Conservation (phyloP, 2,888 invertebrate species). For the Melolontha melolontha region DNA sequence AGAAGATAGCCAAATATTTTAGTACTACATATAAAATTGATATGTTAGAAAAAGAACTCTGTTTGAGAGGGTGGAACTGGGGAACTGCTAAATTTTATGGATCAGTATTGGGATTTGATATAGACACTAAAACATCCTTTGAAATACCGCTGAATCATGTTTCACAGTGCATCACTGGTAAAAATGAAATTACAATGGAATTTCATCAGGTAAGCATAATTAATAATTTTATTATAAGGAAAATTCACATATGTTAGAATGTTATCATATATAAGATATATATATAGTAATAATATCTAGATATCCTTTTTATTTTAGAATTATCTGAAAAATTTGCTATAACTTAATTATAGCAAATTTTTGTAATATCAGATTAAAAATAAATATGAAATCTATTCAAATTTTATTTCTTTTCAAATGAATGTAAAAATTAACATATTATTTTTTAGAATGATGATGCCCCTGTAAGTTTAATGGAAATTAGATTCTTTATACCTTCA, state of each 20-base stretch:
- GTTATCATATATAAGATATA: too few relatives aligned
- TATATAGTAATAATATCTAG: too few relatives aligned
- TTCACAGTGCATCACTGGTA: slow-evolving; percentile 94
- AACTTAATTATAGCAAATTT: too few relatives aligned
- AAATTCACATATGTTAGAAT: too few relatives aligned
- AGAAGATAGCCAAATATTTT: slow-evolving; percentile 92
- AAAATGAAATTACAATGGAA: slow-evolving; percentile 98
- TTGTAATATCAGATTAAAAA: too few relatives aligned
- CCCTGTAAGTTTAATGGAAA: slow-evolving; percentile 95
- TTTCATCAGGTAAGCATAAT: slow-evolving; percentile 84
- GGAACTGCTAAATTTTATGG: slow-evolving; percentile 95
- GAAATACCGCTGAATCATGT: slow-evolving; percentile 97
- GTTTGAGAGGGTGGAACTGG: slow-evolving; percentile 99
- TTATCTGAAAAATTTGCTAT: too few relatives aligned
- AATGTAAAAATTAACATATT: too few relatives aligned
- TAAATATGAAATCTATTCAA: slow-evolving; percentile 19
- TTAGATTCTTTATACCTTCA: slow-evolving; percentile 97
- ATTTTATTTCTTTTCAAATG: too few relatives aligned
- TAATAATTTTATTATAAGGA: background rate
- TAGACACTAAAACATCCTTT: slow-evolving; percentile 87
- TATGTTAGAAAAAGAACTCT: slow-evolving; percentile 91
- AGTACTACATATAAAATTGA: slow-evolving; percentile 84
- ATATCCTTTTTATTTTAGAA: too few relatives aligned
- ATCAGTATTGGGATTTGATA: slow-evolving; percentile 86
- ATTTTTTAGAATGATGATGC: slow-evolving; percentile 93